Percentiles rank a stretch among this genome's conserved stretches.
These are phyloP conservation scores for Diabrotica balteata DNA, from an alignment of 2,888 invertebrate species.

Conservation along the genomic window DNA sequence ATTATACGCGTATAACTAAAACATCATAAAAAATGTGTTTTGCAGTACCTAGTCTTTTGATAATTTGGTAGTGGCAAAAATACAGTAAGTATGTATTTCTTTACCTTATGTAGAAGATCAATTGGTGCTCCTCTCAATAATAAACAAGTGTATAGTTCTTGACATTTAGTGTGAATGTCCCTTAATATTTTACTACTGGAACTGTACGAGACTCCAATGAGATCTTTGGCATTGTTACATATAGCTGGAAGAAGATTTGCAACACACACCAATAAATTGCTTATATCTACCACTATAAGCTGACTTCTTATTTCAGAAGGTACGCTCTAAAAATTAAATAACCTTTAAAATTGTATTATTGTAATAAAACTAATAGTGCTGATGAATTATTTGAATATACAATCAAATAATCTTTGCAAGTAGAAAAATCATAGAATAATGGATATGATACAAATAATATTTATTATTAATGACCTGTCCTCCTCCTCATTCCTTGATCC, in stretches of 20 bases:
- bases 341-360: too few species aligned
- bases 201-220: conserved; percentile 67
- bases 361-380: too few species aligned
- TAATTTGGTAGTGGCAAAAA: background rate
- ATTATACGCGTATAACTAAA: too few species aligned
- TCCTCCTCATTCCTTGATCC: too few species aligned
- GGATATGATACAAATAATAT: too few species aligned
- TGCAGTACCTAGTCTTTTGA: background rate
- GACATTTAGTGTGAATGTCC: conserved; percentile 84
- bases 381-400: too few species aligned
- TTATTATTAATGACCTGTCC: too few species aligned
- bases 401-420: too few species aligned
- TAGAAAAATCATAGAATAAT: too few species aligned
- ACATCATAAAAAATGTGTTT: background rate
- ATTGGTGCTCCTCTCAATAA: conserved; percentile 78
- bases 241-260: conserved; percentile 76
- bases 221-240: conserved; percentile 69
- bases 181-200: conserved; percentile 74
- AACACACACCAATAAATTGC: conserved; percentile 79
- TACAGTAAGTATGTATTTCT: too few species aligned
- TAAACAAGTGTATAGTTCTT: conserved; percentile 77
- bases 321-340: conserved; percentile 64
- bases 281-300: conserved; percentile 74
- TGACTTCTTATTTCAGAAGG: conserved; percentile 68
- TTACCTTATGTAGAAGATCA: conserved; percentile 78